A percentile compares a stretch with the other conserved stretches of the same genome.
Evolutionary conservation across 2,797 vertebrate genomes (phyloP).

Genomic region (Melanotaenia boesemani): DNA sequence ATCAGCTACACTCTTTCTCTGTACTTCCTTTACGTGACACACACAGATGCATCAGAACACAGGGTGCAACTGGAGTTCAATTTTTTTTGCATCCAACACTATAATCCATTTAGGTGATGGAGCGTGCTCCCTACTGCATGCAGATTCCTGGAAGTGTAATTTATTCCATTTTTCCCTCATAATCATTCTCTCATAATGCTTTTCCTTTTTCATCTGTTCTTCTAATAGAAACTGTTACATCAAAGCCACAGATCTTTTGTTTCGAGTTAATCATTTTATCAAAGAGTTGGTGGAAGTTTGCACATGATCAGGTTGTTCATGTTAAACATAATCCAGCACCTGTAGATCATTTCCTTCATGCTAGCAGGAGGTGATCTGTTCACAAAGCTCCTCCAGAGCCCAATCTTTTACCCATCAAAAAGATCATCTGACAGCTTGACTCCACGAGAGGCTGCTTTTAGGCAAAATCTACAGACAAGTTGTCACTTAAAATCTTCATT

Average conservation of each 20-base stretch:
- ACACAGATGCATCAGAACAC: conserved; percentile 55
- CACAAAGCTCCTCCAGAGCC: conserved; percentile 36
- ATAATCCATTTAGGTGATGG: conserved; percentile 69
- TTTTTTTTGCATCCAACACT: conserved; percentile 71
- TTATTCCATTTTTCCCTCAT: conserved; percentile 34
- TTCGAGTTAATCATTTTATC: conserved; percentile 56
- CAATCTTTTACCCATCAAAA: conserved; percentile 32
- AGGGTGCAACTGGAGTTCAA: conserved; percentile 55
- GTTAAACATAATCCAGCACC: conserved; percentile 12
- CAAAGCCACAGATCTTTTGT: conserved; percentile 55
- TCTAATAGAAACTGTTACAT: conserved; percentile 57
- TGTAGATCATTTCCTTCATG: conserved; percentile 30
- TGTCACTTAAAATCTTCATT: conserved; percentile 59
- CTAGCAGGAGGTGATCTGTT: conserved; percentile 30
- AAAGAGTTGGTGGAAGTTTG: conserved; percentile 18
- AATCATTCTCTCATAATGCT: conserved; percentile 51
- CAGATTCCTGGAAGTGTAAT: conserved; percentile 57
- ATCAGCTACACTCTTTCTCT: conserved; percentile 54
- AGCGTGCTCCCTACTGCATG: conserved; percentile 35
- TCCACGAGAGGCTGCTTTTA: conserved; percentile 47
- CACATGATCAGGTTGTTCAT: conserved; percentile 9
- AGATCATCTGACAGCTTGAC: conserved; percentile 59
- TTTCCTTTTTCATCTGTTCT: conserved; percentile 65
- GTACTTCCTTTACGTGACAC: conserved; percentile 61
- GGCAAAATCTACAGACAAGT: conserved; percentile 44